A percentile compares a stretch with the other conserved stretches of the same genome.
These are phyloP conservation scores for Trogon melanurus DNA, from an alignment of 2,113 vertebrate species.

Conservation along the genomic window DNA sequence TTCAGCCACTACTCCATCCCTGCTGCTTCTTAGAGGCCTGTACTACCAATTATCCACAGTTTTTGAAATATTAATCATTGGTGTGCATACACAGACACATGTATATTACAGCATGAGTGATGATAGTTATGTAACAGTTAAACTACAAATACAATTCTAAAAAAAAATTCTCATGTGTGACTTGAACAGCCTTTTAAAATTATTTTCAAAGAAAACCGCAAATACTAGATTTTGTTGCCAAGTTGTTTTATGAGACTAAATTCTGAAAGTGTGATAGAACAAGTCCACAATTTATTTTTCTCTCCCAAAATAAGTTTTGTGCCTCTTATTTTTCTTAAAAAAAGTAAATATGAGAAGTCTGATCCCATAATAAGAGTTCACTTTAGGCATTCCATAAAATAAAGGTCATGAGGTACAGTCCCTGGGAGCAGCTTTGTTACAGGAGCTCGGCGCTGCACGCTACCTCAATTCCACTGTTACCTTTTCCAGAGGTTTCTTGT, in stretches of 20 bases:
- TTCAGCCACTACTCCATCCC: neutral
- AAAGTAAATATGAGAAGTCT: neutral
- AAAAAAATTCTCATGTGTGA: neutral
- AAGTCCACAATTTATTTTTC: neutral
- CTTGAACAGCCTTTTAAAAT: neutral
- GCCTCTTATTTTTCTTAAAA: neutral
- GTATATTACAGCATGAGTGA: neutral
- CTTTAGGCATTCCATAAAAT: neutral
- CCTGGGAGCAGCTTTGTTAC: neutral
- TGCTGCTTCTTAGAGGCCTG: neutral
- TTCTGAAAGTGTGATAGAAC: neutral
- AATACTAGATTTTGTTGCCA: neutral
- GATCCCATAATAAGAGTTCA: neutral
- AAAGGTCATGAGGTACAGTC: neutral
- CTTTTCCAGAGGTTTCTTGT: neutral
- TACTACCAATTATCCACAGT: neutral
- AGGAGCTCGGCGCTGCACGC: accelerated
- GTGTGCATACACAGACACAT: neutral
- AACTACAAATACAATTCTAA: neutral
- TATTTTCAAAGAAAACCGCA: neutral
- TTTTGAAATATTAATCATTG: neutral
- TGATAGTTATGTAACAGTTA: neutral
- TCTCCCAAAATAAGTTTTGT: neutral
- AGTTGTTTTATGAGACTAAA: neutral
- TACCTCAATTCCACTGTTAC: neutral